Evolutionary conservation across 2,888 invertebrate genomes (phyloP), one percentile per base, ranked within the genome.

Genomic region (Ectemnius cavifrons): DNA sequence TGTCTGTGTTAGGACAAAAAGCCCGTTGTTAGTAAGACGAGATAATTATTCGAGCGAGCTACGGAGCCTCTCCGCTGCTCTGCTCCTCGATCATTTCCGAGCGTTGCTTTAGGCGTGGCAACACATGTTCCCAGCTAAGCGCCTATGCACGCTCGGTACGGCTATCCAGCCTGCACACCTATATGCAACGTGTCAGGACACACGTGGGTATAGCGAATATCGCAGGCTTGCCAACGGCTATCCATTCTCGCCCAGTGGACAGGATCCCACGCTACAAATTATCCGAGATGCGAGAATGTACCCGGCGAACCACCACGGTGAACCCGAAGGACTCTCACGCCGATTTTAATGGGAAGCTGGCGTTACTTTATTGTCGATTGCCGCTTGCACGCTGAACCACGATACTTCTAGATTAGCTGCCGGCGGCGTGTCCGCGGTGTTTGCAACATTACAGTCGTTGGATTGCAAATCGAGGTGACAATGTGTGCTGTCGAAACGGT

Each of bases 161-260:
- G 80, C 75, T 82, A n/a, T 46, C 37, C 18, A 16, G n/a, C 27
- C 60, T 28, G 28, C 81, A 83, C 82, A 81, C 79, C 83, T 81
- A 87, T 87, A 85, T 86, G 86, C 87, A 86, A 85, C 87, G 82
- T 87, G 87, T 87, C 87, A 85, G 81, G 78, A 87, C 87, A 37
- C 37, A 87, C 87, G 87, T 86, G 87, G 86, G 37, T 37, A 37
- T 80, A 85, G 81, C 83, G 84, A 84, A 83, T 85, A 86, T 80
- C 85, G 82, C 83, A 75, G 79, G 77, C 81, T 84, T 84, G 84
- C 86, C 84, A 86, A 78, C 79, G 83, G 84, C 82, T 78, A 84
- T 84, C 78, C 83, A 86, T 86, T 86, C 79, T 84, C 85, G 73
- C 79, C 37, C 37, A 71, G 78, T 81, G 71, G 69, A 66, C 69